Conservation (phyloP, 2,888 invertebrate genomes). For the Atherix ibis region DNA sequence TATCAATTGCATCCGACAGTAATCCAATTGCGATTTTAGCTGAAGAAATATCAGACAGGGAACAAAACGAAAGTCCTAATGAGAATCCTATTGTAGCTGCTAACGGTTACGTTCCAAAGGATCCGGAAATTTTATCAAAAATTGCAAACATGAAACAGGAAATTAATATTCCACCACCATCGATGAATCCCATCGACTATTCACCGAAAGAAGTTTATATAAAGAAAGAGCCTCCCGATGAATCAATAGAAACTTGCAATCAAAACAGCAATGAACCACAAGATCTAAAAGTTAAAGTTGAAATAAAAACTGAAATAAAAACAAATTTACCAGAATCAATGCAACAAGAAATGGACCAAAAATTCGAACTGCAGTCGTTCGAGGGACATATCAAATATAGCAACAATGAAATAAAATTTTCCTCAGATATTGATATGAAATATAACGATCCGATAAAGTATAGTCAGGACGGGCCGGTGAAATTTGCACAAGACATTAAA, state of each 20-base stretch:
- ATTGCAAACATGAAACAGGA: conserved; percentile 33
- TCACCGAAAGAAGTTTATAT: conserved; percentile 47
- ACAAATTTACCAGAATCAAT: conserved; percentile 11
- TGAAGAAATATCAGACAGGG: background rate
- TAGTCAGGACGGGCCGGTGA: conserved; percentile 15
- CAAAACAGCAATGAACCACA: conserved; percentile 45
- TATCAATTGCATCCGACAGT: no score
- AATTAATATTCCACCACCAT: conserved; percentile 16
- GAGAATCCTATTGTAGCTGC: background rate
- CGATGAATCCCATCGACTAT: conserved; percentile 29
- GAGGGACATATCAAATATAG: conserved; percentile 16
- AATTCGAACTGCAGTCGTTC: conserved; percentile 33
- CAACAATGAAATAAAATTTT: conserved; percentile 20
- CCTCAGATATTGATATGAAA: conserved; percentile 22
- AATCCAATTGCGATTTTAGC: background rate
- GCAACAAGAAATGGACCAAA: conserved; percentile 34
- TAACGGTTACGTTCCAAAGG: conserved; percentile 18
- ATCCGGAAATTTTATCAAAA: conserved; percentile 31
- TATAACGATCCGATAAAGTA: conserved; percentile 28
- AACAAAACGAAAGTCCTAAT: no score
- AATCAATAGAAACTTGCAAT: conserved; percentile 33
- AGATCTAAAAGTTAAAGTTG: conserved; percentile 57
- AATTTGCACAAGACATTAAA: conserved; percentile 32
- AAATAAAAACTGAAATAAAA: conserved; percentile 35
- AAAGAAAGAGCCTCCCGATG: conserved; percentile 34